Conservation (phyloP, 2,797 vertebrate species). For the Limosa lapponica region DNA sequence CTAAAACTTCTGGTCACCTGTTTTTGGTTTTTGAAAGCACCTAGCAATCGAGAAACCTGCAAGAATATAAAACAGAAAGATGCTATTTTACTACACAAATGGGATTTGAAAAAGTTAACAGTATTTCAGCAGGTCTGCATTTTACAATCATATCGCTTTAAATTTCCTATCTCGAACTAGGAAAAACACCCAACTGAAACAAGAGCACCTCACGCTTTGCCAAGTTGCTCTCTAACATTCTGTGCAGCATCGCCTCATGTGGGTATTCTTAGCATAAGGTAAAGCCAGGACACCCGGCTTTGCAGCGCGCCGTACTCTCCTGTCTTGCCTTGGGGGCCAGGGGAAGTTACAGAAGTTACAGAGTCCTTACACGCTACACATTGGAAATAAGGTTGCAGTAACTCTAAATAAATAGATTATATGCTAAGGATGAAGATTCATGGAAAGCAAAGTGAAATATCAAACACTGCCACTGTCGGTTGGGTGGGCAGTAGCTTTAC, state of each 20-base stretch:
- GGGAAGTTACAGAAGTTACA: not conserved
- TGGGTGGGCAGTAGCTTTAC: not conserved
- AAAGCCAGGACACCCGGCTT: not conserved
- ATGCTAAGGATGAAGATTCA: not conserved
- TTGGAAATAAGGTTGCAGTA: not conserved
- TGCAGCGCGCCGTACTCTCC: fast-evolving
- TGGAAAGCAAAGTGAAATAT: not conserved
- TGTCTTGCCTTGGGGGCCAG: not conserved
- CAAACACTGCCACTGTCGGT: not conserved
- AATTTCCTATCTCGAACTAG: not conserved
- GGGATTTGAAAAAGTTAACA: not conserved
- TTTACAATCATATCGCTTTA: not conserved
- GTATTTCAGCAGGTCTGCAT: not conserved
- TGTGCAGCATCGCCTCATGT: not conserved
- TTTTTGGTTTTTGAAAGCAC: slow-evolving; percentile 82
- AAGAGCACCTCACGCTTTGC: not conserved
- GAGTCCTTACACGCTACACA: not conserved
- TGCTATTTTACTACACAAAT: not conserved
- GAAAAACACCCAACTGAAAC: not conserved
- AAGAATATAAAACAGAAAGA: slow-evolving; percentile 21
- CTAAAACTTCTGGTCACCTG: slow-evolving; percentile 84
- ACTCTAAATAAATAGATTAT: not conserved
- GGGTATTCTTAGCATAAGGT: slow-evolving; percentile 23
- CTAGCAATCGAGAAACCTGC: slow-evolving; percentile 87
- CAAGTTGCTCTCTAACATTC: not conserved